Base-by-base conservation (phyloP, 2,797 vertebrate genomes). In the Siniperca scherzeri region DNA sequence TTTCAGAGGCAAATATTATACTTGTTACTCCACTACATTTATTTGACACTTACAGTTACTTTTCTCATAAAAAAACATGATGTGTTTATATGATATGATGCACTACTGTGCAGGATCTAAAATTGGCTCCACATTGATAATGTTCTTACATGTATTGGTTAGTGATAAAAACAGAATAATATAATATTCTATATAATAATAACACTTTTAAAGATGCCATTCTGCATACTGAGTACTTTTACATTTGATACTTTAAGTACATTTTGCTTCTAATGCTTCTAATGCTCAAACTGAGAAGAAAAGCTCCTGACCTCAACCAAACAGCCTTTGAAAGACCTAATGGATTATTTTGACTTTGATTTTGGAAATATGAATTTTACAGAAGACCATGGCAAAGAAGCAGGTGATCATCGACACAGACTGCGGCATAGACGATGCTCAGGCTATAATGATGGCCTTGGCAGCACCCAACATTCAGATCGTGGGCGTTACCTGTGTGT, bases 381-480 rank as follows among this genome's bases (percentile, higher is more conserved):
- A 88, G 81, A 14, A 1, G 22, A 82, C 4, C 46, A 96, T 96
- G 95, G 78, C 87, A 2, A 88, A 94, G 84, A 96, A 94, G 88
- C 71, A 93, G 90, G 61, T 97, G 78, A 91, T 97, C 70, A 94
- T 97, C 13, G 96, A 97, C 89, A 95, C 95, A 0, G 96, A 97
- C 92, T 95, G 96, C 27, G 96, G 96, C 64, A 96, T 97, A 9
- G 96, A 97, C 1, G 96, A 97, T 10, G 96, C 96, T 53, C 96
- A 96, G 92, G 96, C 96, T 0, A 86, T 97, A 30, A 94, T 97
- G 88, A 87, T 97, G 93, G 96, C 96, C 12, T 61, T 96, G 42
- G 92, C 90, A 1, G 92, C 95, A 0, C 93, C 95, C 4, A 33
- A 84, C 40, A 44, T 96, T 5, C 89, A 93, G 56, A 61, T 97